These are phyloP conservation scores for Lota lota DNA, from an alignment of 2,113 vertebrate genomes.

Conservation along the genomic window DNA sequence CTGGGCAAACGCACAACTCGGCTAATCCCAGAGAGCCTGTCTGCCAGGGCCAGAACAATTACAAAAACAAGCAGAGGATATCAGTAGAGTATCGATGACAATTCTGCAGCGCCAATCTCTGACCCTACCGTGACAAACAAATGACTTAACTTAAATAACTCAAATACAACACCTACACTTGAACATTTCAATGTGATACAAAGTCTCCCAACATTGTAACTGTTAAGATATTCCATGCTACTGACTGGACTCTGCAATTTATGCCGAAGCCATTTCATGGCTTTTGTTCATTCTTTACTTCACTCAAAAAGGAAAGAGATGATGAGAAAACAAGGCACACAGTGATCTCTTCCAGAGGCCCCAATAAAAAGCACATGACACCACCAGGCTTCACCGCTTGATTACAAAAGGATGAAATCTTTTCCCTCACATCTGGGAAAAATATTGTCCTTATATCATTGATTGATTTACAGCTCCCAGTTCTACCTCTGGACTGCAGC, in stretches of 20 bases:
- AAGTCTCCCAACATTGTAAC: neutral
- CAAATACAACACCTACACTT: no score
- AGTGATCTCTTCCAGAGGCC: slow-evolving; percentile 76
- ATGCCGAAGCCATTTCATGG: slow-evolving; percentile 38
- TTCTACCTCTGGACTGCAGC: slow-evolving; percentile 62
- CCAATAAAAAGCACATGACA: slow-evolving; percentile 81
- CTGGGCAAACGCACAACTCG: no score
- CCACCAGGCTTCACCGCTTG: slow-evolving; percentile 74
- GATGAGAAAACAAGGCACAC: slow-evolving; percentile 84
- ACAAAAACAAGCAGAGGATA: no score
- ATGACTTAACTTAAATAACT: no score
- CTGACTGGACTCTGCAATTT: neutral
- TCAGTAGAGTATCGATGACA: no score
- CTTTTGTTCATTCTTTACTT: slow-evolving; percentile 56
- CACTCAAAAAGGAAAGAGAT: slow-evolving; percentile 61
- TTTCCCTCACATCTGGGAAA: slow-evolving; percentile 80
- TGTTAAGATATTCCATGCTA: neutral
- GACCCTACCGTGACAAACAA: no score
- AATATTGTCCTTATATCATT: slow-evolving; percentile 74
- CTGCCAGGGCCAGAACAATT: no score
- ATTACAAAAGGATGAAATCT: slow-evolving; percentile 83
- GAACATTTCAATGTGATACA: no score
- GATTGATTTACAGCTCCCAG: slow-evolving; percentile 78
- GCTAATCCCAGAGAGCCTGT: no score
- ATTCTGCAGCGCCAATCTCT: no score